These are phyloP conservation scores for Perca flavescens DNA, from an alignment of 2,113 vertebrate species.

Conservation along the genomic window DNA sequence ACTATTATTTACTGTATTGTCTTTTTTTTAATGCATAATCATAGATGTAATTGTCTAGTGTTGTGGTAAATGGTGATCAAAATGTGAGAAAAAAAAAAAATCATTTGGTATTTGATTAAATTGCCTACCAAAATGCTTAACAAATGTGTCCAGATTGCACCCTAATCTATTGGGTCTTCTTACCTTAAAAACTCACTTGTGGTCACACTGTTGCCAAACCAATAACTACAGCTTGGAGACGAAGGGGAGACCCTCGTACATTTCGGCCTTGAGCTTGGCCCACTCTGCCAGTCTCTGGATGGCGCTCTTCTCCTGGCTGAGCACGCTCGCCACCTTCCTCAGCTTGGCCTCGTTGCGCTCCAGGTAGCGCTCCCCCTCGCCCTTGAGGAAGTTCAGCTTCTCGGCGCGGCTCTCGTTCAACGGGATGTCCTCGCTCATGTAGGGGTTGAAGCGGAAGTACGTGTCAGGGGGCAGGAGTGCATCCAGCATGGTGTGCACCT, in stretches of 20 bases:
- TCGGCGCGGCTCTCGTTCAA: conserved; percentile 94
- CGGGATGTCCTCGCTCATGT: conserved; percentile 93
- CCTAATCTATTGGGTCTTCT: not conserved
- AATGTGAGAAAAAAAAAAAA: not conserved
- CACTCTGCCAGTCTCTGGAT: conserved; percentile 93
- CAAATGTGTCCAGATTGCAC: not conserved
- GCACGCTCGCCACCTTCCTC: conserved; percentile 88
- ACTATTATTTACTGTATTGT: not conserved
- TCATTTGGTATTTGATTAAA: not conserved
- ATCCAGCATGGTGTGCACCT: conserved; percentile 97
- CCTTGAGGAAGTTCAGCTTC: conserved; percentile 90
- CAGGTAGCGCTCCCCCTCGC: conserved; percentile 91
- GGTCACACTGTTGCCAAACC: not conserved
- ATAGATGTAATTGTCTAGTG: not conserved
- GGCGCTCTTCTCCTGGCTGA: conserved; percentile 89
- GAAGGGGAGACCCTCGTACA: conserved; percentile 92
- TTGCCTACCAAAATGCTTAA: not conserved
- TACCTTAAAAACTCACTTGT: conserved; percentile 6
- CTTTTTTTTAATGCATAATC: not conserved
- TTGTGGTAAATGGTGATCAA: conserved; percentile 10
- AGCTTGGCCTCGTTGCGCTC: conserved; percentile 94
- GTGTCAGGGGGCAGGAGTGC: conserved; percentile 92
- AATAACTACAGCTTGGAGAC: conserved; percentile 88
- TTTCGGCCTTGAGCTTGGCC: conserved; percentile 91
- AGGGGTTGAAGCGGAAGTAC: conserved; percentile 97